Conservation (phyloP, 2,113 vertebrate species). For the Festucalex cinctus region DNA sequence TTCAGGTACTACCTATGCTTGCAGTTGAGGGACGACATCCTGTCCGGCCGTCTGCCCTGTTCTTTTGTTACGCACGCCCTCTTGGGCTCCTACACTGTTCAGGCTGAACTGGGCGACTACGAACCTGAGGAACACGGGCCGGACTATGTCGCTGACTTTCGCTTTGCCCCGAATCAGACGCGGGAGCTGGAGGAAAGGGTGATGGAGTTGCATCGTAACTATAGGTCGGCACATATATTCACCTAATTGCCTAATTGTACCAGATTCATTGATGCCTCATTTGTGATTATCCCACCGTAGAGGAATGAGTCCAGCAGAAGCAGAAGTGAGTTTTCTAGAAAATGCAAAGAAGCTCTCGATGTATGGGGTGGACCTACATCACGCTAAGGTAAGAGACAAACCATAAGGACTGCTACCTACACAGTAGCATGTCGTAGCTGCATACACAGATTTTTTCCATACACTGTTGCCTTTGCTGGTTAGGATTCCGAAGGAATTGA, state of each 20-base stretch:
- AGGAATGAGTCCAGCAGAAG: constrained; percentile 96
- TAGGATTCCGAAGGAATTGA: constrained; percentile 98
- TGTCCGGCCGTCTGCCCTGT: constrained; percentile 91
- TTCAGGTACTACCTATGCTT: constrained; percentile 96
- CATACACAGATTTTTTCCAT: background rate
- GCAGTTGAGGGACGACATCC: constrained; percentile 94
- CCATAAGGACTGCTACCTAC: background rate
- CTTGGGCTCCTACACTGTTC: constrained; percentile 93
- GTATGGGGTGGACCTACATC: constrained; percentile 98
- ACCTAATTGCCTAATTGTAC: background rate
- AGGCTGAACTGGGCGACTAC: constrained; percentile 91
- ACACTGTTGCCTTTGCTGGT: background rate
- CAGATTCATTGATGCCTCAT: constrained; percentile 5
- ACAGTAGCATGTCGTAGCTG: too few relatives aligned
- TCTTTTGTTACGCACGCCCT: constrained; percentile 97
- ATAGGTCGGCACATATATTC: constrained; percentile 75
- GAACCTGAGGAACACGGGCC: constrained; percentile 87
- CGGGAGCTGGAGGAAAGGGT: constrained; percentile 95
- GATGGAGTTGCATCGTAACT: constrained; percentile 94
- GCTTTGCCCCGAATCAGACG: constrained; percentile 94
- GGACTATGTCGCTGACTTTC: constrained; percentile 91
- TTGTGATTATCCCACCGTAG: constrained; percentile 57
- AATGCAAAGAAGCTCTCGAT: constrained; percentile 99
- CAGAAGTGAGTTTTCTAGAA: constrained; percentile 97
- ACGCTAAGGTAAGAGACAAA: constrained; percentile 86